These are phyloP conservation scores for Stenodera caucasica DNA, from an alignment of 2,888 invertebrate species.

Conservation along the genomic window DNA sequence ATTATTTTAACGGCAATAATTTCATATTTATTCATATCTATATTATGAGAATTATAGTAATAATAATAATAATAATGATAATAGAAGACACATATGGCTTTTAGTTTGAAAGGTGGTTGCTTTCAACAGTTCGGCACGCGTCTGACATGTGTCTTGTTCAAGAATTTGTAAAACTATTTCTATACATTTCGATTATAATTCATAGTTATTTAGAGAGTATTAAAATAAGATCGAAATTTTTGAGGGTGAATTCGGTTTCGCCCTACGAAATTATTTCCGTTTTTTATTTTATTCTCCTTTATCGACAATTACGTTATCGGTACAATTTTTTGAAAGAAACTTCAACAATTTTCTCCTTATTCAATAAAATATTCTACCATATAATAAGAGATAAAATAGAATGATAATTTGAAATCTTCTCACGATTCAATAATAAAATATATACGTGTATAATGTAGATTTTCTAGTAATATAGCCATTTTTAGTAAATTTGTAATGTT, in stretches of 20 bases:
- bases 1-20: background rate
- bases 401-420: background rate
- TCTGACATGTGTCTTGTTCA: constrained; percentile 19
- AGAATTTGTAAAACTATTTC: constrained; percentile 17
- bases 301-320: too few relatives aligned
- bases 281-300: too few relatives aligned
- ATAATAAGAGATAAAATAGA: background rate
- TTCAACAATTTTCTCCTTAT: too few relatives aligned
- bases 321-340: too few relatives aligned
- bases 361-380: background rate
- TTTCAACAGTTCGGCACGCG: constrained; percentile 22
- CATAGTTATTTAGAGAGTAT: too few relatives aligned
- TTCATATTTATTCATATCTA: background rate
- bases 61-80: background rate
- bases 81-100: constrained; percentile 14
- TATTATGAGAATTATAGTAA: background rate
- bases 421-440: background rate
- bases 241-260: background rate
- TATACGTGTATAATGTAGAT: too few relatives aligned
- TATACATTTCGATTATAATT: too few relatives aligned
- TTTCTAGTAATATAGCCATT: background rate
- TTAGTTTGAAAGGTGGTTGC: constrained; percentile 16
- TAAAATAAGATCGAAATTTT: background rate
- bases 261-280: background rate
- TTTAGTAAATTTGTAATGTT: too few relatives aligned